Percentiles rank a stretch among this genome's conserved stretches.
Conservation (phyloP, 1,140 invertebrate genomes). For the Eriocheir sinensis region DNA sequence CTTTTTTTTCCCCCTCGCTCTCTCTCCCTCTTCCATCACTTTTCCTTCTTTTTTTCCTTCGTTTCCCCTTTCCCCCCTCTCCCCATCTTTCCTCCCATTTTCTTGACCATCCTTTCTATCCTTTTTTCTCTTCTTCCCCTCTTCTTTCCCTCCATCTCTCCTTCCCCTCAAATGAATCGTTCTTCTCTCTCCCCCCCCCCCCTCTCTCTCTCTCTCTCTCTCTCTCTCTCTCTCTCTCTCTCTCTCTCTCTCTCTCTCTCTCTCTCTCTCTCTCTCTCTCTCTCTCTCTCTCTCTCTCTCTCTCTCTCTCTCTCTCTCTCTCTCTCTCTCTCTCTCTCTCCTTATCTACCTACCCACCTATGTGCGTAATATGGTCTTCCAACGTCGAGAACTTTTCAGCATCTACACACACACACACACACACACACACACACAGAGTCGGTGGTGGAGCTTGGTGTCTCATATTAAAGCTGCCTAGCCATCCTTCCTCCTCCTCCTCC, state of each 20-base stretch:
- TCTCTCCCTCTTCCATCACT: not conserved
- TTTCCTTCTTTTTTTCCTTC: not conserved
- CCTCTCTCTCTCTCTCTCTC: not conserved
- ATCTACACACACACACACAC: constrained; percentile 23
- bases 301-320: constrained; percentile 2
- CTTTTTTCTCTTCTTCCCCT: not conserved
- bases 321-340: not conserved
- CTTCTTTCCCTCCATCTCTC: not conserved
- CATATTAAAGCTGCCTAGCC: not conserved
- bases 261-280: constrained; percentile 18
- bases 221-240: constrained; percentile 41
- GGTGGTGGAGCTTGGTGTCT: not conserved
- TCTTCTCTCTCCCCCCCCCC: not conserved
- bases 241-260: constrained; percentile 27
- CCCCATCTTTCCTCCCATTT: not conserved
- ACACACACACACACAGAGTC: constrained; percentile 2
- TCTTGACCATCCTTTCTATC: not conserved
- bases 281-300: constrained; percentile 4
- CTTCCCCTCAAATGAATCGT: not conserved
- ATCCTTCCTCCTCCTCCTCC: constrained; percentile 19
- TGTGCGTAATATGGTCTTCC: not conserved
- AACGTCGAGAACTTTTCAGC: not conserved
- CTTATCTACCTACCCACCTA: not conserved
- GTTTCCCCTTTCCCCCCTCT: not conserved
- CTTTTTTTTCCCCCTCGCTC: not conserved